Percentiles rank a stretch among this genome's conserved stretches.
These are phyloP conservation scores for Anthoptus insignis DNA, from an alignment of 2,888 invertebrate genomes.

Conservation along the genomic window DNA sequence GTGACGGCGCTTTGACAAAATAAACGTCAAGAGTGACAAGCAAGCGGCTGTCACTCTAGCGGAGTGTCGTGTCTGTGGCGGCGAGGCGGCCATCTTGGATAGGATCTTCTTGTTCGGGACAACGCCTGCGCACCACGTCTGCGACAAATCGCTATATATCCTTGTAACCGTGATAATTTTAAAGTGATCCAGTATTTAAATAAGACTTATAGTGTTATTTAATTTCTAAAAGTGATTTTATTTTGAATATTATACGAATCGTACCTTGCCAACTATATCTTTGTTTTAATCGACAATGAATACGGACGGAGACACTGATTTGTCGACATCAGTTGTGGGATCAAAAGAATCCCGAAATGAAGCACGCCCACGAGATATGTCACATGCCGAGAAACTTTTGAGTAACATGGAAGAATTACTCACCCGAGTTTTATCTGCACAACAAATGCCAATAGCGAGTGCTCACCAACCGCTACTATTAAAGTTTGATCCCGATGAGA, in stretches of 20 bases:
- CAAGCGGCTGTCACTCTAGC: not conserved
- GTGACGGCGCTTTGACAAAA: not conserved
- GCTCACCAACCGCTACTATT: conserved; percentile 11
- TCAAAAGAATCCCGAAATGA: not conserved
- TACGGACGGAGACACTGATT: not conserved
- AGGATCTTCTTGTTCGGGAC: not conserved
- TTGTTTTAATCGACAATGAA: not conserved
- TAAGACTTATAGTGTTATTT: not conserved
- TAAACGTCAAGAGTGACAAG: conserved; percentile 2
- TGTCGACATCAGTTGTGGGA: conserved; percentile 10
- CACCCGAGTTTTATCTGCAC: conserved; percentile 1
- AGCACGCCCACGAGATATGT: not conserved
- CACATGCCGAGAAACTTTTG: not conserved
- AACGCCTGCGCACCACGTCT: not conserved
- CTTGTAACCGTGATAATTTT: not conserved
- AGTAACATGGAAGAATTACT: conserved; percentile 11
- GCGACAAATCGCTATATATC: not conserved
- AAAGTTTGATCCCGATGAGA: conserved; percentile 44
- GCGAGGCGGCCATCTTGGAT: not conserved
- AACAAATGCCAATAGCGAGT: not conserved
- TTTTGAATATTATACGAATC: not conserved
- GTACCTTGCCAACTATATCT: not conserved
- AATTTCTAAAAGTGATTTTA: not conserved
- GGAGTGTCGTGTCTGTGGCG: not conserved
- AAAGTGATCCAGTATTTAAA: not conserved